Conservation (phyloP, 2,113 vertebrate species). For the Lichenostomus cassidix region DNA sequence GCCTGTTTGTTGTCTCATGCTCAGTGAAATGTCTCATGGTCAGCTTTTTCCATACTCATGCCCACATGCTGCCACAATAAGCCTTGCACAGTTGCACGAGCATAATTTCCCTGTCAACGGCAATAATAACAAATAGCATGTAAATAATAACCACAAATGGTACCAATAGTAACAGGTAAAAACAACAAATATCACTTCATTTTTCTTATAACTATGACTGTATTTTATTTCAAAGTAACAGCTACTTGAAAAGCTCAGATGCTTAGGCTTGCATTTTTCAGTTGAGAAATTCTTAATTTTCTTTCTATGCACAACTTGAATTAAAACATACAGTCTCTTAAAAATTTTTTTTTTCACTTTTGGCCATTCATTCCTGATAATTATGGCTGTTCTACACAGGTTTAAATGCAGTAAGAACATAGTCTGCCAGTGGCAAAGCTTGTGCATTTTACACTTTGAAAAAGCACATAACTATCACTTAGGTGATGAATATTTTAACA, state of each 20-base stretch:
- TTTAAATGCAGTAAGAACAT: background rate
- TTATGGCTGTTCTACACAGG: background rate
- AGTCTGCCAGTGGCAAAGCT: background rate
- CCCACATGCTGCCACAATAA: background rate
- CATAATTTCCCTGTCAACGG: background rate
- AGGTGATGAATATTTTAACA: conserved; percentile 55
- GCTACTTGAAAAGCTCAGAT: background rate
- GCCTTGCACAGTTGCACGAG: background rate
- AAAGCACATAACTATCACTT: conserved; percentile 23
- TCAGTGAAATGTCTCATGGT: background rate
- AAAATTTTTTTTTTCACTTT: background rate
- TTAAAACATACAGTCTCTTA: background rate
- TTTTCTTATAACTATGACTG: background rate
- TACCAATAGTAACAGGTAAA: background rate
- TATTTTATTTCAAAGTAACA: background rate
- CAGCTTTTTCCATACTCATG: background rate
- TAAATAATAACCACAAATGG: background rate
- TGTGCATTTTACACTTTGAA: background rate
- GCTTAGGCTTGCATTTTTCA: background rate
- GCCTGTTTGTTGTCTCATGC: background rate
- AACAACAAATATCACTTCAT: background rate
- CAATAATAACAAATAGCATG: background rate
- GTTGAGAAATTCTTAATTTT: background rate
- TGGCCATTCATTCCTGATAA: background rate
- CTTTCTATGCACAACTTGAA: background rate